Evolutionary conservation across 2,797 vertebrate species (phyloP).

Genomic region (Sebastes oblongus): DNA sequence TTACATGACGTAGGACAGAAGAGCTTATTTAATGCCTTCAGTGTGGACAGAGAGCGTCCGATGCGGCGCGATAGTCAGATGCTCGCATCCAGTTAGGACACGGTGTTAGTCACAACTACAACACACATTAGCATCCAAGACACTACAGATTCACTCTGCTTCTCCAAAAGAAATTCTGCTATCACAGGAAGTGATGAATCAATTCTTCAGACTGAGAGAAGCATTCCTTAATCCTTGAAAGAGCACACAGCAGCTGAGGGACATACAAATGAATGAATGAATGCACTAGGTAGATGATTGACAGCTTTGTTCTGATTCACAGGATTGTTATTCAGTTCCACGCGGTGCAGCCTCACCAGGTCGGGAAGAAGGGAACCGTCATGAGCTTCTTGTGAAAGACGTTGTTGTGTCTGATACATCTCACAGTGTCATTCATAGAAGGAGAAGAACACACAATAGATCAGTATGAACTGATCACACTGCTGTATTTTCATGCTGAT

Average conservation of each 20-base stretch:
- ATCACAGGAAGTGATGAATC: background rate
- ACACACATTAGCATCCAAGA: background rate
- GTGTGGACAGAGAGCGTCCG: too few relatives aligned
- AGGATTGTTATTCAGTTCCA: constrained; percentile 90
- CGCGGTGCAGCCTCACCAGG: constrained; percentile 90
- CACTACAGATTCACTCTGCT: background rate
- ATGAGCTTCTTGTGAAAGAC: constrained; percentile 89
- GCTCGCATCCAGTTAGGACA: too few relatives aligned
- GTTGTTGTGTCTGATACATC: background rate
- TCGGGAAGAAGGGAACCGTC: constrained; percentile 94
- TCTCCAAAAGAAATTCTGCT: background rate
- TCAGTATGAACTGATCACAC: background rate
- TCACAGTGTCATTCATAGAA: background rate
- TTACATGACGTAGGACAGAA: too few relatives aligned
- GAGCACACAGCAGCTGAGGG: too few relatives aligned
- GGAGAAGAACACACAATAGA: background rate
- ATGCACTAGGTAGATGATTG: background rate
- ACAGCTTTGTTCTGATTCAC: constrained; percentile 16
- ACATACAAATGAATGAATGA: background rate
- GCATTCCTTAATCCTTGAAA: background rate
- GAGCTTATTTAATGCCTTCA: too few relatives aligned
- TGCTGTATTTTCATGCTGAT: background rate
- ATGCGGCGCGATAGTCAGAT: too few relatives aligned
- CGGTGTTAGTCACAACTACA: background rate
- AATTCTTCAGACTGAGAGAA: background rate